These are phyloP conservation scores for Synodontis membranacea DNA, from an alignment of 2,113 vertebrate species.

Conservation along the genomic window DNA sequence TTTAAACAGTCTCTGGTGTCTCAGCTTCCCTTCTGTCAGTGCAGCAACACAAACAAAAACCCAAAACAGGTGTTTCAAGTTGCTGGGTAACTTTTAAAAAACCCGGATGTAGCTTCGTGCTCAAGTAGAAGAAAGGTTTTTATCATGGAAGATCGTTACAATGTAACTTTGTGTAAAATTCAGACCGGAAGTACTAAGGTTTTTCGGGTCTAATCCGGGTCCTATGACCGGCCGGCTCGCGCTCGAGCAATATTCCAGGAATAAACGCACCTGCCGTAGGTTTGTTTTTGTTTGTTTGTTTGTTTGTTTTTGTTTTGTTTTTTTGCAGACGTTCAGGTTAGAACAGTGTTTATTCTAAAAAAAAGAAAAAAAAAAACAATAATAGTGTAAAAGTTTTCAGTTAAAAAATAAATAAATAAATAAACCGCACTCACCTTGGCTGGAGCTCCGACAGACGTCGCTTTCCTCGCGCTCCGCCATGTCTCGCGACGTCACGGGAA, in stretches of 20 bases:
- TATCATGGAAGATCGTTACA: too few species aligned
- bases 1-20: background rate
- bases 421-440: conserved; percentile 70
- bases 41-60: background rate
- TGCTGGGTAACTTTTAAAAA: background rate
- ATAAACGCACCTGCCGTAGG: background rate
- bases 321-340: background rate
- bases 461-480: conserved; percentile 77
- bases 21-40: background rate
- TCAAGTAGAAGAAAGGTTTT: background rate
- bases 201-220: conserved; percentile 63
- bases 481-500: conserved; percentile 75
- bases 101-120: background rate
- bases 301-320: background rate
- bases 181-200: too few species aligned
- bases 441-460: conserved; percentile 68
- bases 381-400: background rate
- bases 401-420: too few species aligned
- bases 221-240: conserved; percentile 62
- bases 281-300: background rate
- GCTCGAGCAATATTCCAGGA: background rate
- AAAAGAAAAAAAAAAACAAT: too few species aligned
- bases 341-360: background rate
- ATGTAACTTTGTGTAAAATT: too few species aligned
- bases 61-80: conserved; percentile 9